phyloP scores from a whole-genome alignment of 2,888 invertebrate genomes.

The Caenorhabditis sp. region DNA sequence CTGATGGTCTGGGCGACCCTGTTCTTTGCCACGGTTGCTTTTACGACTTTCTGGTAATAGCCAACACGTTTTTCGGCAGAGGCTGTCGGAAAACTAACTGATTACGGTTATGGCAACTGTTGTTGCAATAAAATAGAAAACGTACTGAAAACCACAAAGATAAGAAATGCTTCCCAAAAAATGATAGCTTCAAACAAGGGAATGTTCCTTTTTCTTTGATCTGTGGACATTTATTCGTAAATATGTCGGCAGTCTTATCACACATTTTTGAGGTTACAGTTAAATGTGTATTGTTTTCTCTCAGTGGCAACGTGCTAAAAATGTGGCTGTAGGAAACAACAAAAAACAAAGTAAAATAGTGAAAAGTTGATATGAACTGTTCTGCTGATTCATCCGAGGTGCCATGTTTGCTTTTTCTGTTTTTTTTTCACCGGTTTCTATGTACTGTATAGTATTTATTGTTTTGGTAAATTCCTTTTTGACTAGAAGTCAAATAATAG shows the following conservation, averaged over 20 bases:
- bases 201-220: slow-evolving; percentile 38
- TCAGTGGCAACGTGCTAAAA: neutral
- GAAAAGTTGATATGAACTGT: neutral
- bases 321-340: neutral
- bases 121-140: slow-evolving; percentile 39
- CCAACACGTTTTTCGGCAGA: slow-evolving; percentile 36
- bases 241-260: slow-evolving; percentile 12
- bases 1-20: slow-evolving; percentile 19
- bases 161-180: slow-evolving; percentile 35
- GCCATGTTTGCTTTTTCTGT: neutral
- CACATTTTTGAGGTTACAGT: neutral
- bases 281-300: neutral
- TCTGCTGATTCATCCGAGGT: neutral
- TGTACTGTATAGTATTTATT: neutral
- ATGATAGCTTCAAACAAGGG: neutral
- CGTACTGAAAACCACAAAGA: slow-evolving; percentile 17
- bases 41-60: slow-evolving; percentile 40
- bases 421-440: neutral
- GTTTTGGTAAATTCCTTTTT: neutral
- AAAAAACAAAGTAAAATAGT: neutral
- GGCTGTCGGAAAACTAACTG: slow-evolving; percentile 3
- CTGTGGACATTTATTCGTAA: slow-evolving; percentile 32
- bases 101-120: slow-evolving; percentile 19
- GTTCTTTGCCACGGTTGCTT: slow-evolving; percentile 30
- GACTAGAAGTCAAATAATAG: no score